These are phyloP conservation scores for Tautogolabrus adspersus DNA, from an alignment of 2,113 vertebrate species.

Conservation along the genomic window DNA sequence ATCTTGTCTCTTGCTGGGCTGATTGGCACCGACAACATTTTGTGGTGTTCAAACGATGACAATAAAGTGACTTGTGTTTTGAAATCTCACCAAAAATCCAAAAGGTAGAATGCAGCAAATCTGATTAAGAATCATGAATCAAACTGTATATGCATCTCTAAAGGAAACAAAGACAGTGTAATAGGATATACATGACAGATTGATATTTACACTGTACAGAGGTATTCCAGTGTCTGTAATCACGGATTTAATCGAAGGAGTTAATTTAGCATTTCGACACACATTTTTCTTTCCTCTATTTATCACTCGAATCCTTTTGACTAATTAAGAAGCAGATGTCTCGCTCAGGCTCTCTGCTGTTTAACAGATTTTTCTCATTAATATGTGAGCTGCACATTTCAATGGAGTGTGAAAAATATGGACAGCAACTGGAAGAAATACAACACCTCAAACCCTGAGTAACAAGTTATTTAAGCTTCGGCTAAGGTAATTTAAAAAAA, in stretches of 20 bases:
- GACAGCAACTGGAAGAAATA: slow-evolving; percentile 68
- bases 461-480: slow-evolving; percentile 82
- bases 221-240: neutral
- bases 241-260: slow-evolving; percentile 24
- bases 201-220: neutral
- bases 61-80: too few species aligned
- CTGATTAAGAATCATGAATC: neutral
- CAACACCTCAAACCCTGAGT: slow-evolving; percentile 82
- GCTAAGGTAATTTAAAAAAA: slow-evolving; percentile 72
- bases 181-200: neutral
- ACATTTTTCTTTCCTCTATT: slow-evolving; percentile 23
- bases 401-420: slow-evolving; percentile 34
- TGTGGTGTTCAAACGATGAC: too few species aligned
- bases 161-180: neutral
- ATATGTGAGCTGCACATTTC: slow-evolving; percentile 74
- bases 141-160: neutral
- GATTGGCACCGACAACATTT: too few species aligned
- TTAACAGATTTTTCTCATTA: slow-evolving; percentile 85
- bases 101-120: neutral
- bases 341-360: slow-evolving; percentile 63
- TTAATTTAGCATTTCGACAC: slow-evolving; percentile 30
- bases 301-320: slow-evolving; percentile 53
- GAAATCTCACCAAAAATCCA: neutral
- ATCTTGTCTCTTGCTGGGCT: too few species aligned
- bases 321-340: slow-evolving; percentile 58